phyloP scores from a whole-genome alignment of 2,797 vertebrate genomes.

The Cercopithecus petaurista region DNA sequence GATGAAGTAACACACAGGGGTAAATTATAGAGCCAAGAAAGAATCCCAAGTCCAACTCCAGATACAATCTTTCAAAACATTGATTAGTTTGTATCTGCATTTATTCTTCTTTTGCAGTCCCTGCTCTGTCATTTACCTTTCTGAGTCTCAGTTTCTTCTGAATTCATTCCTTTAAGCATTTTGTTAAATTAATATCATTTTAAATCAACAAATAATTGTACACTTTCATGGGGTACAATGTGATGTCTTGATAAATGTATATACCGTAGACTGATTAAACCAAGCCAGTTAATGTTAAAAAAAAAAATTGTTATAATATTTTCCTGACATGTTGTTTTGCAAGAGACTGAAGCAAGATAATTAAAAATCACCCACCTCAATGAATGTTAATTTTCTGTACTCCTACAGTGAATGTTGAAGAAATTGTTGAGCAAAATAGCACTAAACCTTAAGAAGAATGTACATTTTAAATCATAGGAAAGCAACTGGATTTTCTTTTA shows the following conservation, averaged over 20 bases:
- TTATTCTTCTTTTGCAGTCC: background rate
- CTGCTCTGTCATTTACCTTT: background rate
- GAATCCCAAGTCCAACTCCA: background rate
- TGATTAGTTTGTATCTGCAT: background rate
- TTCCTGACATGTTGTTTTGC: background rate
- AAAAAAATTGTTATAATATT: background rate
- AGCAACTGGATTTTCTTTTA: background rate
- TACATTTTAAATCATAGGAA: background rate
- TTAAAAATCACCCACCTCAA: background rate
- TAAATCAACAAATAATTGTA: background rate
- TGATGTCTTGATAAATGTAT: background rate
- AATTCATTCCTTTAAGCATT: background rate
- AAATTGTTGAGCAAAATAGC: slow-evolving; percentile 1
- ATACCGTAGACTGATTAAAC: background rate
- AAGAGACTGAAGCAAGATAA: background rate
- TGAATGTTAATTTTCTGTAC: slow-evolving; percentile 5
- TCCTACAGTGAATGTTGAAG: background rate
- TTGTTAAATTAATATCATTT: background rate
- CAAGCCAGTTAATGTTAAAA: background rate
- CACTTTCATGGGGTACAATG: background rate
- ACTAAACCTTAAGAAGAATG: slow-evolving; percentile 12
- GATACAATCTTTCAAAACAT: background rate
- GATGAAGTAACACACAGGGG: background rate
- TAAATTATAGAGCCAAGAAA: background rate
- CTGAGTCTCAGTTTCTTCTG: background rate